Base-by-base conservation (phyloP, 2,888 invertebrate genomes). In the Xestia c-nigrum region DNA sequence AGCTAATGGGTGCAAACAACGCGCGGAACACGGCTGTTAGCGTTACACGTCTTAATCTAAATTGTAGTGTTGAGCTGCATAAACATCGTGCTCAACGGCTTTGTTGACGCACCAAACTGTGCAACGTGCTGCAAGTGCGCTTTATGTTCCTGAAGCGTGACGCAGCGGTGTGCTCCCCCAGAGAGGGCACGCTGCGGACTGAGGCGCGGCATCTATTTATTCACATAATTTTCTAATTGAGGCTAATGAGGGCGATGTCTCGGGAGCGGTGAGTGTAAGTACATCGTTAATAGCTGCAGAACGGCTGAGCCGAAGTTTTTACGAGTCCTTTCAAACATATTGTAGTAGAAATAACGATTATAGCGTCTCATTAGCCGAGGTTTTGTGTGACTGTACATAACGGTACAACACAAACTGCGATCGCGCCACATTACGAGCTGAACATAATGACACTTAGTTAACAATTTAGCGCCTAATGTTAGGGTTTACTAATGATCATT, bases 261-360 rank as follows among this genome's bases (percentile, higher is more conserved):
- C 16, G n/a, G 38, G 24, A 31, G 79, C 57, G 77, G 55, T 63
- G 80, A 73, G 66, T 80, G 50, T 75, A 61, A 82, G 67, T 68
- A 74, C 81, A 71, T 64, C 75, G 81, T 75, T 82, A 81, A 72
- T 81, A 72, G 76, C 72, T 24, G 47, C 52, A 50, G 24, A 67
- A 72, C 43, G 63, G 59, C 70, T 73, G 67, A 59, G 43, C 24
- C 64, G 47, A 68, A 82, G 78, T 73, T 77, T 85, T 76, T 83
- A 85, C 70, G 83, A 76, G 72, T 76, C 63, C 76, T 73, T 82
- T 63, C 67, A 57, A 83, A 83, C 83, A 85, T 83, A 82, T 76
- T 72, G 66, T 67, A 64, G 71, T 61, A 66, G 63, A 85, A 85
- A 72, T 82, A 85, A 83, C 78, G 77, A 82, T 85, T 52, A 85